A percentile compares a stretch with the other conserved stretches of the same genome.
Evolutionary conservation across 2,113 vertebrate species (phyloP).

Genomic region (Epinephelus lanceolatus): DNA sequence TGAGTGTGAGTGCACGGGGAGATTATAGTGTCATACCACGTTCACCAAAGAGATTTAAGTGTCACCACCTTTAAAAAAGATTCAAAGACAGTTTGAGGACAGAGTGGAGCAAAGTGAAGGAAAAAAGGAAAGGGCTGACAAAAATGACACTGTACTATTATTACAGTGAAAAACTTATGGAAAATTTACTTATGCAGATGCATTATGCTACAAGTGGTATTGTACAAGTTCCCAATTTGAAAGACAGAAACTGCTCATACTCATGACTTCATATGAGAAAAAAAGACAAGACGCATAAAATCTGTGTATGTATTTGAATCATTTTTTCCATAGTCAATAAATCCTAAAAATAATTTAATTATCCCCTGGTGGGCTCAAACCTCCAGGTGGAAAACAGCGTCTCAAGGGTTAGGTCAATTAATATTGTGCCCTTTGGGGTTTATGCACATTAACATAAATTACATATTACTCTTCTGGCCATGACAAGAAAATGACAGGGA

Average conservation of each 20-base stretch:
- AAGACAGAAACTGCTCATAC: not conserved
- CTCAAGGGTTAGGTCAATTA: slow-evolving; percentile 24
- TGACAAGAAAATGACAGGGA: not conserved
- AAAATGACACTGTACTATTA: not conserved
- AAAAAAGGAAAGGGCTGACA: not conserved
- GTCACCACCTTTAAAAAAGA: not conserved
- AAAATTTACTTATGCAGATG: not conserved
- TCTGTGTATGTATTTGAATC: not conserved
- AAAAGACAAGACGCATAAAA: not conserved
- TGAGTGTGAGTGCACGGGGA: not conserved
- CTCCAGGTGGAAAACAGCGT: not conserved
- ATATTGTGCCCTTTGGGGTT: slow-evolving; percentile 15
- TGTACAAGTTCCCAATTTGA: not conserved
- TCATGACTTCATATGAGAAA: not conserved
- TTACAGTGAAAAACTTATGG: not conserved
- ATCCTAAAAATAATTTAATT: not conserved
- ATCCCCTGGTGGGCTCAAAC: not conserved
- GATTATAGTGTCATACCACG: slow-evolving; percentile 26
- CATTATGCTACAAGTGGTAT: not conserved
- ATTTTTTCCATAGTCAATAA: not conserved
- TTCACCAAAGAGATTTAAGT: slow-evolving; percentile 12
- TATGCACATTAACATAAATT: slow-evolving; percentile 34
- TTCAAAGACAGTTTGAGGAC: not conserved
- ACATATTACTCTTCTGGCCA: slow-evolving; percentile 18
- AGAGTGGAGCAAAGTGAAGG: not conserved